These are phyloP conservation scores for Aeoliscus strigatus DNA, from an alignment of 2,797 vertebrate species.

Conservation along the genomic window DNA sequence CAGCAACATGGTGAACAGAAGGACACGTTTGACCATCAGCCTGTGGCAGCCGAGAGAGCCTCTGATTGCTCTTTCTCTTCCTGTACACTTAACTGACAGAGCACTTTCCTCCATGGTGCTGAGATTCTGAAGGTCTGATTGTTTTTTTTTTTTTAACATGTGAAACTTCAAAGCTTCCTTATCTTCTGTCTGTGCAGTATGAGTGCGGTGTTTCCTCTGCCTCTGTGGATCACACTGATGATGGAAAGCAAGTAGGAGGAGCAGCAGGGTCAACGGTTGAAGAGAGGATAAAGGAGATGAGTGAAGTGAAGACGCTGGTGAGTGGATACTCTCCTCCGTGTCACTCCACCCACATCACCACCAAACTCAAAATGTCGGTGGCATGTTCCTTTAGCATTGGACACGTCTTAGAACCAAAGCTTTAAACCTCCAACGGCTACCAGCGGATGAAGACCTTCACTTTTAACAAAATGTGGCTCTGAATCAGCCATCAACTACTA, in stretches of 20 bases:
- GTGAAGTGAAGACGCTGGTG: conserved; percentile 58
- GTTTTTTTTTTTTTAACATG: neutral
- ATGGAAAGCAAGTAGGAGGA: conserved; percentile 38
- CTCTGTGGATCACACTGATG: conserved; percentile 15
- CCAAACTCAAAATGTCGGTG: no score
- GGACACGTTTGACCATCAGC: conserved; percentile 32
- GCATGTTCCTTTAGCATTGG: no score
- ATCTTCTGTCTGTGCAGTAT: conserved; percentile 38
- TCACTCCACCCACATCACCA: no score
- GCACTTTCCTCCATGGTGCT: conserved; percentile 1
- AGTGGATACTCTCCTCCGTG: conserved; percentile 19
- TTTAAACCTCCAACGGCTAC: conserved; percentile 25
- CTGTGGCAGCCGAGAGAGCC: conserved; percentile 12
- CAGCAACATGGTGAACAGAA: conserved; percentile 29
- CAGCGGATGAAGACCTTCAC: no score
- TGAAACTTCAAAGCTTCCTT: conserved; percentile 9
- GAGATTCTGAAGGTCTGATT: conserved; percentile 8
- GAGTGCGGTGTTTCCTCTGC: conserved; percentile 28
- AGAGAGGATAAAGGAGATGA: conserved; percentile 40
- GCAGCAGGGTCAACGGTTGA: conserved; percentile 34
- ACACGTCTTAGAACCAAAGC: no score
- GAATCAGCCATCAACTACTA: conserved; percentile 38
- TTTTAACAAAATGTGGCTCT: no score
- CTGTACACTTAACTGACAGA: conserved; percentile 24
- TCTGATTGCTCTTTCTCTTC: conserved; percentile 42